A percentile compares a stretch with the other conserved stretches of the same genome.
Conservation (phyloP, 2,888 invertebrate genomes). For the Watsonalla binaria region DNA sequence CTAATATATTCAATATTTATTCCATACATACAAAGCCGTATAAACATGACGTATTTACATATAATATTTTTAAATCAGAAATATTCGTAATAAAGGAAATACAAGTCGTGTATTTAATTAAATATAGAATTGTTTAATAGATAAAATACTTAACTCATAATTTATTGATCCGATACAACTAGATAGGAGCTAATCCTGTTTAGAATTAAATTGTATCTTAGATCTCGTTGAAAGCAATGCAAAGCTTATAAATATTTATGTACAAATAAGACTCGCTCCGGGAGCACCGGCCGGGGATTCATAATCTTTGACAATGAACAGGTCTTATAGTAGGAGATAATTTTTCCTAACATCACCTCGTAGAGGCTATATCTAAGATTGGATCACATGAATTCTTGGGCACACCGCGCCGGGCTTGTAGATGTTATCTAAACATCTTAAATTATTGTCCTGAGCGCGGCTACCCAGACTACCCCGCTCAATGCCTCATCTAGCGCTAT, state of each 20-base stretch:
- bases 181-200: slow-evolving; percentile 9
- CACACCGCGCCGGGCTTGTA: slow-evolving; percentile 68
- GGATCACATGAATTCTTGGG: slow-evolving; percentile 74
- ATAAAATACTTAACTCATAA: too few species aligned
- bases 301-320: slow-evolving; percentile 62
- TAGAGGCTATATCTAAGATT: slow-evolving; percentile 65
- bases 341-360: slow-evolving; percentile 70
- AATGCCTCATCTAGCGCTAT: slow-evolving; percentile 50
- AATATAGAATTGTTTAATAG: too few species aligned
- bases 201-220: slow-evolving; percentile 20
- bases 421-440: slow-evolving; percentile 75
- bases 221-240: slow-evolving; percentile 12
- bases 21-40: slow-evolving; percentile 12
- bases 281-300: slow-evolving; percentile 36
- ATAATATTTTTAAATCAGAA: too few species aligned
- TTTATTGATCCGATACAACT: too few species aligned
- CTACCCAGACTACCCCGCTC: slow-evolving; percentile 41
- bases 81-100: too few species aligned
- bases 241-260: slow-evolving; percentile 35
- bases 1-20: not conserved
- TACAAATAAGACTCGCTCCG: slow-evolving; percentile 33
- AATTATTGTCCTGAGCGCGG: slow-evolving; percentile 68
- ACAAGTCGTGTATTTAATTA: too few species aligned
- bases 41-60: too few species aligned
- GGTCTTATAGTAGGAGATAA: slow-evolving; percentile 52